Base-by-base conservation (phyloP, 2,113 vertebrate genomes). In the Morone saxatilis region DNA sequence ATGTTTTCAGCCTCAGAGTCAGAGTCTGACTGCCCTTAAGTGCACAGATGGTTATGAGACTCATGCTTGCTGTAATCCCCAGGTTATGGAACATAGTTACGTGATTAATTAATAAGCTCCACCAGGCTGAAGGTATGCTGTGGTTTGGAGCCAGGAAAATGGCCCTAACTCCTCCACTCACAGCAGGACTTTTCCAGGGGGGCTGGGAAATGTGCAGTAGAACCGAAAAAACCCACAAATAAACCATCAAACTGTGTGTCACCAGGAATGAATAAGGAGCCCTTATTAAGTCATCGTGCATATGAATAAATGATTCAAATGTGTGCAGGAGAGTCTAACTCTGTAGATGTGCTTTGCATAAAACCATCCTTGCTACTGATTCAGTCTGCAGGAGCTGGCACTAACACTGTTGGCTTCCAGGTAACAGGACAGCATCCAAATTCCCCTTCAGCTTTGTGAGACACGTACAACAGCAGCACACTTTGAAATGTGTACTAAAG, bases 41-140 rank as follows among this genome's bases (percentile, higher is more conserved):
- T 77, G 83, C 83, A 50, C 72, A 87, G 90, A 87, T 87, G 88
- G 85, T 89, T 90, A 67, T 70, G 71, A 83, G 87, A 78, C 80
- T 79, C 85, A 45, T 69, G 78, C 75, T 78, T 61, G 76, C 82
- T 76, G 67, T 86, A 92, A 91, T 92, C 93, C 89, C 85, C 89
- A 89, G 88, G 86, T 93, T 88, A 86, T 87, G 84, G 90, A 90
- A 91, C 88, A 91, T 71, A 82, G 86, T 91, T 79, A 81, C 59
- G 85, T 93, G 90, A 93, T 93, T 92, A 94, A 95, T 94, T 91
- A 91, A 89, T 87, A 93, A 90, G 89, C 88, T 89, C 77, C 90
- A 83, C 62, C 67, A 47, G 76, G 83, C 85, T 87, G 88, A 87
- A 93, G 86, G 91, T 90, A 88, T 79, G 84, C 86, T 73, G 82